Evolutionary conservation across 2,113 vertebrate species (phyloP).

Genomic region (Zeus faber): DNA sequence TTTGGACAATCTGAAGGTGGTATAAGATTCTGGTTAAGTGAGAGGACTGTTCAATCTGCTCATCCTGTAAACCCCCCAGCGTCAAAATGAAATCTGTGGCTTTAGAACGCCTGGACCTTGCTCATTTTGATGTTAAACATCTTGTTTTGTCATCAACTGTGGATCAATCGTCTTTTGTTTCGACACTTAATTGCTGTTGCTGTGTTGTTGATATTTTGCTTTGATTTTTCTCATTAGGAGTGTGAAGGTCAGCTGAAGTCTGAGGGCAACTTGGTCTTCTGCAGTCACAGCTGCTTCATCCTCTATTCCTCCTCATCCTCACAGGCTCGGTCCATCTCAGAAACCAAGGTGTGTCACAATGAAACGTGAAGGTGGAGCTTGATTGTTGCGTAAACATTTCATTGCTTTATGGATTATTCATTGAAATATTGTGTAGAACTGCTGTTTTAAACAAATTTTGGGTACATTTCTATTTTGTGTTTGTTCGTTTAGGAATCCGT

Average conservation of each 20-base stretch:
- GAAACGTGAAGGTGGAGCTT: too few species aligned
- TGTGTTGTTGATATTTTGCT: constrained; percentile 58
- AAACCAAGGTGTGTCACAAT: constrained; percentile 62
- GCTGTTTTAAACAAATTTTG: not conserved
- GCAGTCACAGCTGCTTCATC: constrained; percentile 95
- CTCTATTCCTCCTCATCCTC: constrained; percentile 78
- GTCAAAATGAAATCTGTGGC: too few species aligned
- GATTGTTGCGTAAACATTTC: too few species aligned
- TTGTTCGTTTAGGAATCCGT: constrained; percentile 67
- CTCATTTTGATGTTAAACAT: too few species aligned
- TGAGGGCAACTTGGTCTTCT: constrained; percentile 87
- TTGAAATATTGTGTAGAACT: too few species aligned
- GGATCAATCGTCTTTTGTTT: constrained; percentile 25
- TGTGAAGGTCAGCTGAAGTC: constrained; percentile 71
- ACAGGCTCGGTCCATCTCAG: constrained; percentile 52
- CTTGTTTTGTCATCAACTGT: constrained; percentile 29
- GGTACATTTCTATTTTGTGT: not conserved
- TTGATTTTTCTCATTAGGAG: constrained; percentile 40
- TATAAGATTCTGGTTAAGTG: too few species aligned
- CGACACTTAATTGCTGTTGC: constrained; percentile 25
- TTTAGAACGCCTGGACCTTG: too few species aligned
- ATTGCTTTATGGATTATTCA: too few species aligned
- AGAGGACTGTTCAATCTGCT: too few species aligned
- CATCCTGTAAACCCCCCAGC: too few species aligned
- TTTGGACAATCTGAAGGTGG: too few species aligned